These are phyloP conservation scores for Avahi laniger DNA, from an alignment of 2,797 vertebrate genomes.

Conservation along the genomic window DNA sequence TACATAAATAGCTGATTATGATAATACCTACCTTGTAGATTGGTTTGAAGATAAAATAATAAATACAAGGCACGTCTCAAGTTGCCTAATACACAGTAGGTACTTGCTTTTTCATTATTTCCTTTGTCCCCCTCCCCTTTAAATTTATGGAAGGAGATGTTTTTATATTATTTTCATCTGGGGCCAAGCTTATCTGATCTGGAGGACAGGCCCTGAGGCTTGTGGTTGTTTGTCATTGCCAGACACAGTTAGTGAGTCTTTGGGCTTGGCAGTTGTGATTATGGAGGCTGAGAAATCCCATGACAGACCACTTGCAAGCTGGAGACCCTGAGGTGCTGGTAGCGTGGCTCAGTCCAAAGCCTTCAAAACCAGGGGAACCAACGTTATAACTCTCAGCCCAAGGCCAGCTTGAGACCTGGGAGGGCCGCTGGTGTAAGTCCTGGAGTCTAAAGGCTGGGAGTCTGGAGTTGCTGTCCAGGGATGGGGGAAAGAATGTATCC, in stretches of 20 bases:
- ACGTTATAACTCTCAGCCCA: neutral
- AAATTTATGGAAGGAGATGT: neutral
- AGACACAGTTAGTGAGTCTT: neutral
- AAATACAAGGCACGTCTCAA: neutral
- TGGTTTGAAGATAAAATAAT: neutral
- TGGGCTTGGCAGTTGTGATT: neutral
- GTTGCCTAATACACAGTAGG: neutral
- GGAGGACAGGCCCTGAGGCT: neutral
- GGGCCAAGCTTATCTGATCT: neutral
- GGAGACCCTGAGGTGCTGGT: neutral
- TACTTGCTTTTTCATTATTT: neutral
- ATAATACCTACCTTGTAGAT: neutral
- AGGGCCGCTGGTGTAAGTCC: neutral
- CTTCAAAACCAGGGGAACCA: neutral
- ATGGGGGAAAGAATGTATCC: neutral
- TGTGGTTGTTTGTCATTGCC: neutral
- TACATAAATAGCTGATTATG: neutral
- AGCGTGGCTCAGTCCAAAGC: neutral
- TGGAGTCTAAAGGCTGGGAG: too few species aligned
- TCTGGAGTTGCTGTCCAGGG: neutral
- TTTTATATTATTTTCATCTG: neutral
- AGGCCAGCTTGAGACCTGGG: neutral
- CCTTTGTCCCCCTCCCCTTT: neutral
- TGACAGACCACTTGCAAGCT: neutral
- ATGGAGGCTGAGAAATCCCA: neutral